Evolutionary conservation across 1,140 invertebrate species (phyloP).

Genomic region (Anastrepha ludens): DNA sequence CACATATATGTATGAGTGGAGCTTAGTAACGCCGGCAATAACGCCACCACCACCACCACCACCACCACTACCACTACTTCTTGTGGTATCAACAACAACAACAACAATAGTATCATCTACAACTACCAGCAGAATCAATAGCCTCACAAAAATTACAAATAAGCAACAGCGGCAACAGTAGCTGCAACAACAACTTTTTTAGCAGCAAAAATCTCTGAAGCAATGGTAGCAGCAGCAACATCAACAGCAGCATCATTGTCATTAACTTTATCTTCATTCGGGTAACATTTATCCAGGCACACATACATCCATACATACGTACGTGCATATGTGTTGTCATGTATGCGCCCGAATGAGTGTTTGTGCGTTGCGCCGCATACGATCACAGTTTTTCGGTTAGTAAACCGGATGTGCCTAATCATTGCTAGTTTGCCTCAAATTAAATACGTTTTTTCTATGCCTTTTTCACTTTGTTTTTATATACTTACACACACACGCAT

Average conservation of each 20-base stretch:
- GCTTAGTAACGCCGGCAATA: conserved; percentile 30
- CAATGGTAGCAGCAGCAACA: neutral
- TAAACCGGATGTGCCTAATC: conserved; percentile 75
- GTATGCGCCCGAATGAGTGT: neutral
- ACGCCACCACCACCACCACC: conserved; percentile 17
- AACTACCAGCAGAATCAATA: conserved; percentile 26
- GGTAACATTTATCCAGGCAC: neutral
- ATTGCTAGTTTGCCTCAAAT: conserved; percentile 74
- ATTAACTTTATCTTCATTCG: conserved; percentile 62
- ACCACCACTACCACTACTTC: neutral
- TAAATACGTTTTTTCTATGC: conserved; percentile 67
- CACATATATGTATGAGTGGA: conserved; percentile 53
- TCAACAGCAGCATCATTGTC: conserved; percentile 63
- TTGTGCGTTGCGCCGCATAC: conserved; percentile 56
- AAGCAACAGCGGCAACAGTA: conserved; percentile 15
- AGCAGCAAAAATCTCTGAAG: conserved; percentile 56
- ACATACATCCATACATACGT: neutral
- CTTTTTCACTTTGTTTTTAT: conserved; percentile 48
- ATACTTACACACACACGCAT: neutral
- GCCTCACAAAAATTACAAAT: neutral
- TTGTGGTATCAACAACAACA: neutral
- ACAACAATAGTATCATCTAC: neutral
- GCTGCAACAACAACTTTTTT: conserved; percentile 61
- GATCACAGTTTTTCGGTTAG: conserved; percentile 71
- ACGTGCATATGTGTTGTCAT: neutral